These are phyloP conservation scores for Parambassis ranga DNA, from an alignment of 2,797 vertebrate genomes.

Conservation along the genomic window DNA sequence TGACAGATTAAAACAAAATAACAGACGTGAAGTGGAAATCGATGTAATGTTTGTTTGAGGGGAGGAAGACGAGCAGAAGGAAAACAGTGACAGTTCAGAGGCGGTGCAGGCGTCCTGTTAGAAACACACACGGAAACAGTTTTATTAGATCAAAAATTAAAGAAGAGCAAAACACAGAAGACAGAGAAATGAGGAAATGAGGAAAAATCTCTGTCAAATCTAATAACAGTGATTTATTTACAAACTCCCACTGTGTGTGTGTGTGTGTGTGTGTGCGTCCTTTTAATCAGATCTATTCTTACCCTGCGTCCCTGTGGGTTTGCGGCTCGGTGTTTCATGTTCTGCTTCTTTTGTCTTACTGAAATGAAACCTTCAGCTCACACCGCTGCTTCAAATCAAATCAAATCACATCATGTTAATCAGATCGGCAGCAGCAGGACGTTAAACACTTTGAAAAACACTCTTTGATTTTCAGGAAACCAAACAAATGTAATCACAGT, in stretches of 20 bases:
- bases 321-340: not conserved
- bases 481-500: no score
- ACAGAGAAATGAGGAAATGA: not conserved
- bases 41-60: not conserved
- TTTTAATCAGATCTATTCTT: not conserved
- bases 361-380: not conserved
- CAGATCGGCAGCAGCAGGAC: not conserved
- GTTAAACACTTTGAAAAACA: not conserved
- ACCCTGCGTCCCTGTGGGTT: not conserved
- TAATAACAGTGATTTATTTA: not conserved
- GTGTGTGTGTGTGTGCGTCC: no score
- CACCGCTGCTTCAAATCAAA: not conserved
- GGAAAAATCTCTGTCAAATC: not conserved
- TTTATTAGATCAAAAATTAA: no score
- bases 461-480: not conserved
- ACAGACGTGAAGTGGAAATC: not conserved
- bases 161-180: not conserved
- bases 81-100: no score
- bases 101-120: no score
- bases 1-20: conserved; percentile 9
- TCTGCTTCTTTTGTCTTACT: not conserved
- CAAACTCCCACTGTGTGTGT: no score
- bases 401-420: conserved; percentile 6
- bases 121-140: not conserved
- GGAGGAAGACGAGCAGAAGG: no score